phyloP scores from a whole-genome alignment of 2,797 vertebrate genomes.

The Acanthiza pusilla region DNA sequence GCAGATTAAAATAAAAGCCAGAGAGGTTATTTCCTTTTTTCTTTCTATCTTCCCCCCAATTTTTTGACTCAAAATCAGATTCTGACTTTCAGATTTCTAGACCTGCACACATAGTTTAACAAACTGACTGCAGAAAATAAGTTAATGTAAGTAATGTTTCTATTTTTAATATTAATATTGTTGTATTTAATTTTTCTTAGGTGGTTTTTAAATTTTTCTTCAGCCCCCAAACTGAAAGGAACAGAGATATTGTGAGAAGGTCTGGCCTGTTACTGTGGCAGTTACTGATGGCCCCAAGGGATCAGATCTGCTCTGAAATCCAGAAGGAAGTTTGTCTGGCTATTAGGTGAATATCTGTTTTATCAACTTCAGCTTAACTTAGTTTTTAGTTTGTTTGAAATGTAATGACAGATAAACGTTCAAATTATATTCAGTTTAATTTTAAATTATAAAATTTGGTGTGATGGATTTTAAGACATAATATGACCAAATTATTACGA shows the following conservation, averaged over 20 bases:
- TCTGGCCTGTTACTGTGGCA: slow-evolving; percentile 94
- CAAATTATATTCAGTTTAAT: neutral
- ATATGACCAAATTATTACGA: neutral
- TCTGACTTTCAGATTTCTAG: neutral
- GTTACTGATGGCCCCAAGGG: slow-evolving; percentile 93
- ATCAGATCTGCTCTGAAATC: slow-evolving; percentile 93
- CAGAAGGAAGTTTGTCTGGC: slow-evolving; percentile 96
- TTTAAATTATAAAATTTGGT: neutral
- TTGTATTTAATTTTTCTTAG: slow-evolving; percentile 69
- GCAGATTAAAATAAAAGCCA: neutral
- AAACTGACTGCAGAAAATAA: neutral
- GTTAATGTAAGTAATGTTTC: neutral
- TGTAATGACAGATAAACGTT: neutral
- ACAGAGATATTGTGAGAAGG: slow-evolving; percentile 89
- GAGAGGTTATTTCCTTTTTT: neutral
- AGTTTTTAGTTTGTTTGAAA: neutral
- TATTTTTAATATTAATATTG: neutral
- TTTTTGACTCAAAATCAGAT: neutral
- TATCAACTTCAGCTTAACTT: neutral
- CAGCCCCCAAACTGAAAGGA: slow-evolving; percentile 93
- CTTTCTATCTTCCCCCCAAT: fast-evolving
- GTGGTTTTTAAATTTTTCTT: slow-evolving; percentile 98
- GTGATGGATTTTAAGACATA: neutral
- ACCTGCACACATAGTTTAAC: neutral
- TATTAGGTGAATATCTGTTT: slow-evolving; percentile 82